phyloP scores from a whole-genome alignment of 2,797 vertebrate species.

The Poeciliopsis presidionis region DNA sequence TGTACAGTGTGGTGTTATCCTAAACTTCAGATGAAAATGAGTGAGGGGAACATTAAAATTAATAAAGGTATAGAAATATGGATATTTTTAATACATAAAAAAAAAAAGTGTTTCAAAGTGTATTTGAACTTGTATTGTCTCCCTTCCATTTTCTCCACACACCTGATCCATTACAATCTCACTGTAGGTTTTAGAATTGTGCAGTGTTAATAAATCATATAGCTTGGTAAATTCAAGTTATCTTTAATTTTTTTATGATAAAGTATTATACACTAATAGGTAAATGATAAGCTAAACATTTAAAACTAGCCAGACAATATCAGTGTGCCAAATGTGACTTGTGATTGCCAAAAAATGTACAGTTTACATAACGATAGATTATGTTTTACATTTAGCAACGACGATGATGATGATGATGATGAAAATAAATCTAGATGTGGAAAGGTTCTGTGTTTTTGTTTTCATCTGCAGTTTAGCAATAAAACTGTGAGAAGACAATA shows the following conservation, averaged over 20 bases:
- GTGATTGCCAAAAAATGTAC: conserved; percentile 2
- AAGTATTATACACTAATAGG: neutral
- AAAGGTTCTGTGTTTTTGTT: conserved; percentile 19
- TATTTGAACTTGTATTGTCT: neutral
- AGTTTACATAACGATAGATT: neutral
- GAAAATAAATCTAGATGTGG: conserved; percentile 16
- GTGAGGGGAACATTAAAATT: neutral
- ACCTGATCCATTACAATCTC: conserved; percentile 21
- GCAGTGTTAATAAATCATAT: conserved; percentile 23
- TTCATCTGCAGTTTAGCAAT: conserved; percentile 18
- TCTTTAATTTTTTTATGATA: conserved; percentile 24
- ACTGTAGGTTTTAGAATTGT: conserved; percentile 28
- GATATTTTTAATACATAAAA: neutral
- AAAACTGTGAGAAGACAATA: neutral
- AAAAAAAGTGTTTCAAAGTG: conserved; percentile 3
- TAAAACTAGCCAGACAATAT: conserved; percentile 16
- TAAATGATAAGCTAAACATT: conserved; percentile 31
- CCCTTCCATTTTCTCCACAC: conserved; percentile 10
- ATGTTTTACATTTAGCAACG: neutral
- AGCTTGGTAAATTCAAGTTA: conserved; percentile 18
- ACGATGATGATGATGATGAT: neutral
- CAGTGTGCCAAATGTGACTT: conserved; percentile 5
- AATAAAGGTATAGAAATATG: conserved; percentile 4
- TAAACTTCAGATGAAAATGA: conserved; percentile 14
- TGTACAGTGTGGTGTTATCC: neutral